phyloP scores from a whole-genome alignment of 2,113 vertebrate genomes.

The Pitta sordida region DNA sequence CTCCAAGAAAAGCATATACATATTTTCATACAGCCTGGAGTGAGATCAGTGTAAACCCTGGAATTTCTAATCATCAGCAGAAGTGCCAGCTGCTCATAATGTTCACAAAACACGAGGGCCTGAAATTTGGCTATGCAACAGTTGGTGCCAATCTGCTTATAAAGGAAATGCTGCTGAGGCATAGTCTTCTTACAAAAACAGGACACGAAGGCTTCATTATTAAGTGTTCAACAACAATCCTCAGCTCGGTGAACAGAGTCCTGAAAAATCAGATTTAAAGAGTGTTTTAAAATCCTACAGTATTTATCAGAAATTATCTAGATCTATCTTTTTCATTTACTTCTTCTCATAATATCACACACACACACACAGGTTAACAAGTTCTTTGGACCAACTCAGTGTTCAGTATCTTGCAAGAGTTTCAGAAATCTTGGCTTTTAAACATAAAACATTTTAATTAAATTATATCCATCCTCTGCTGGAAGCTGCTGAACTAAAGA shows the following conservation, averaged over 20 bases:
- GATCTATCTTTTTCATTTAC: background rate
- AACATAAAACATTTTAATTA: background rate
- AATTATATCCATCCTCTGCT: background rate
- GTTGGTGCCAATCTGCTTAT: conserved; percentile 95
- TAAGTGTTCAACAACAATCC: conserved; percentile 92
- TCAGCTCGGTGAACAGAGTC: conserved; percentile 92
- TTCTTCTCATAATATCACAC: background rate
- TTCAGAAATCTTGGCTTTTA: background rate
- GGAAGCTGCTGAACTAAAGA: background rate
- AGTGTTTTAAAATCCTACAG: conserved; percentile 1
- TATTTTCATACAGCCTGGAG: conserved; percentile 57
- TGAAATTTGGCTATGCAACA: conserved; percentile 78
- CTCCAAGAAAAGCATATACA: conserved; percentile 60
- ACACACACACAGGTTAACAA: background rate
- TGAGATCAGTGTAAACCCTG: conserved; percentile 68
- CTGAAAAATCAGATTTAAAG: conserved; percentile 71
- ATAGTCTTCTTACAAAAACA: conserved; percentile 91
- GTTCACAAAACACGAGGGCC: conserved; percentile 50
- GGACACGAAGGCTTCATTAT: conserved; percentile 96
- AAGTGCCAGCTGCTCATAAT: conserved; percentile 75
- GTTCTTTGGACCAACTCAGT: background rate
- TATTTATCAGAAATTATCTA: background rate
- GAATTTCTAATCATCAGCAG: conserved; percentile 68
- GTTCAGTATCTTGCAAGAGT: background rate
- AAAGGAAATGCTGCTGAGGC: conserved; percentile 94